A percentile compares a stretch with the other conserved stretches of the same genome.
These are phyloP conservation scores for Synergus itoensis DNA, from an alignment of 2,888 invertebrate genomes.

Conservation along the genomic window DNA sequence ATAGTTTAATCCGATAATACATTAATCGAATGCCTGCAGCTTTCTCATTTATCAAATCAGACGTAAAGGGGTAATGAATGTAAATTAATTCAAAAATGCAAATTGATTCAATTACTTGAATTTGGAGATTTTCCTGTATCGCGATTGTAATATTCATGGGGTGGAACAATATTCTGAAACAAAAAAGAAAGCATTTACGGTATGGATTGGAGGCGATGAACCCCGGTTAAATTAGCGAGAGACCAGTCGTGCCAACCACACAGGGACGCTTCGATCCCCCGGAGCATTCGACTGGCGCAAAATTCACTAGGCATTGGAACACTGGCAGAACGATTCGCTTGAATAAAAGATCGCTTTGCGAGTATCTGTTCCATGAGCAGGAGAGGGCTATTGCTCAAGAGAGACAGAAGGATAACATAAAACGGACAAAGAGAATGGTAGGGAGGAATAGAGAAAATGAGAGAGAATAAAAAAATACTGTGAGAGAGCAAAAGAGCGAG, in stretches of 20 bases:
- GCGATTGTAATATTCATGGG: conserved; percentile 11
- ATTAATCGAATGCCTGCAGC: not conserved
- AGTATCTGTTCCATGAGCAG: conserved; percentile 41
- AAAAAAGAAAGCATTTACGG: not conserved
- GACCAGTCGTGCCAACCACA: conserved; percentile 37
- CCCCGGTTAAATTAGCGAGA: conserved; percentile 31
- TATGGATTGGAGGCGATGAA: conserved; percentile 23
- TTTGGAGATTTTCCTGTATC: not conserved
- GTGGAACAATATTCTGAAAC: not conserved
- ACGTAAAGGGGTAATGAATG: not conserved
- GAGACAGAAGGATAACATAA: conserved; percentile 36
- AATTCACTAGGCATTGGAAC: conserved; percentile 35
- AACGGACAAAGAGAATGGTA: conserved; percentile 33
- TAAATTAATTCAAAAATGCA: conserved; percentile 10
- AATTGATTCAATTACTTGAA: conserved; percentile 4
- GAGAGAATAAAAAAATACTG: conserved; percentile 35
- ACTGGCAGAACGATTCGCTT: conserved; percentile 34
- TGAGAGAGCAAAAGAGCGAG: conserved; percentile 34
- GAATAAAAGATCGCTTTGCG: conserved; percentile 41
- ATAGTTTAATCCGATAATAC: not conserved
- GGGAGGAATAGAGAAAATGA: not conserved
- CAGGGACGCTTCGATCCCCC: conserved; percentile 31
- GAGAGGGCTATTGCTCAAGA: conserved; percentile 30
- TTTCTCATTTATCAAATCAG: not conserved
- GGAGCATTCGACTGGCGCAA: conserved; percentile 35